Evolutionary conservation across 2,888 invertebrate genomes (phyloP).

Genomic region (Choristoneura rosaceana): DNA sequence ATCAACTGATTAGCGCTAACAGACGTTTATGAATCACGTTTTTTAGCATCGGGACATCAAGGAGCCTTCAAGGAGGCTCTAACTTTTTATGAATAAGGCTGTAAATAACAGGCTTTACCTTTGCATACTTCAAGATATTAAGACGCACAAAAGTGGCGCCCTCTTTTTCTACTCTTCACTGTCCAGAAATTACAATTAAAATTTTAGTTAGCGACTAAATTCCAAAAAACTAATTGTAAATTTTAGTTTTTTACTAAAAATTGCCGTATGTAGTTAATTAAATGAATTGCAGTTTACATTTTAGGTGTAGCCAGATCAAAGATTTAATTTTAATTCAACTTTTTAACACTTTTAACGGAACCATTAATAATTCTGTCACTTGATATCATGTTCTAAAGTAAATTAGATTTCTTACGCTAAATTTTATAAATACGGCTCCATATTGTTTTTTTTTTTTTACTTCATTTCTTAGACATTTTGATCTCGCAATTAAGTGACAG

Average conservation of each 20-base stretch:
- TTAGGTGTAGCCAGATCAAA: not conserved
- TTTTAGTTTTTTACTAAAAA: not conserved
- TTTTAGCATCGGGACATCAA: too few species aligned
- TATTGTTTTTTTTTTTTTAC: slow-evolving; percentile 8
- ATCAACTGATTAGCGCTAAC: too few species aligned
- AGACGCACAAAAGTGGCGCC: too few species aligned
- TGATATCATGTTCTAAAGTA: not conserved
- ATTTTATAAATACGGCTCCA: not conserved
- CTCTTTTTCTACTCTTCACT: not conserved
- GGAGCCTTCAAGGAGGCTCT: too few species aligned
- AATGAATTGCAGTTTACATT: not conserved
- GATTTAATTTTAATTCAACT: not conserved
- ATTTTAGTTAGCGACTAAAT: slow-evolving; percentile 1
- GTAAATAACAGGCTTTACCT: not conserved
- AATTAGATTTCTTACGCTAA: not conserved
- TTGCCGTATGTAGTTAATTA: not conserved
- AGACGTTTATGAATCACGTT: too few species aligned
- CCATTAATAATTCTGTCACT: not conserved
- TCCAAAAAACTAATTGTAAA: not conserved
- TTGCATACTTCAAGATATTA: not conserved
- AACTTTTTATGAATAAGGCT: too few species aligned
- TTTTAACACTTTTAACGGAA: not conserved
- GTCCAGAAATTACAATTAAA: not conserved
- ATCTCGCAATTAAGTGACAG: slow-evolving; percentile 41
- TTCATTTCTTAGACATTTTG: slow-evolving; percentile 22